Base-by-base conservation (phyloP, 1,140 invertebrate genomes). In the Trichogramma pretiosum region DNA sequence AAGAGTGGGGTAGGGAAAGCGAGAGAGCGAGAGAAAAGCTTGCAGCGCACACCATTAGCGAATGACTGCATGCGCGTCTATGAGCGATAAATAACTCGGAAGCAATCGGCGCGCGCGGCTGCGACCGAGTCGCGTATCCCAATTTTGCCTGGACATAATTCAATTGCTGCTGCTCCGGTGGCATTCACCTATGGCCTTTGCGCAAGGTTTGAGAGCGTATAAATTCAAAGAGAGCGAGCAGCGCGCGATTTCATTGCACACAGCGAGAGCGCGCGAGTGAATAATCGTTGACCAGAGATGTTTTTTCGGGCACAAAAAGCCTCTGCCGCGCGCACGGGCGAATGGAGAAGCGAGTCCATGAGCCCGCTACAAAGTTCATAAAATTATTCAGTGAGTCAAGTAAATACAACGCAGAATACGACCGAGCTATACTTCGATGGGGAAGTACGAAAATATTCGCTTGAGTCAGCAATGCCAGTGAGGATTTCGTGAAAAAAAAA, bases 381-480 rank as follows among this genome's bases (percentile, higher is more conserved):
- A 34, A 50, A 35, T 45, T 34, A 32, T 46, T 33, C 23, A 44
- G 26, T 16, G 14, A 32, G 14, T 23, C 19, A 13, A 11, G 8
- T n/a, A 22, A 14, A 13, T 18, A 14, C 26, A n/a, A 13, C 14
- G 32, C 8, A 8, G 22, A 7, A 34, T 32, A 50, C 34, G 26
- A 47, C 36, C n/a, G n/a, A n/a, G n/a, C n/a, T n/a, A n/a, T n/a
- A n/a, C n/a, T n/a, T n/a, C n/a, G n/a, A n/a, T n/a, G n/a, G n/a
- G 46, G 57, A 61, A 59, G 56, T 53, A 50, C 50, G 44, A 55
- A 39, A 30, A 39, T 9, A 42, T 24, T 21, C 30, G 43, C 46
- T 26, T 45, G 36, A 53, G 35, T 60, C 56, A 56, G 50, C 51
- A 44, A n/a, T n/a, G n/a, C n/a, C n/a, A n/a, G n/a, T n/a, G n/a